Base-by-base conservation (phyloP, 1,140 invertebrate species). In the Liolophura sinensis region DNA sequence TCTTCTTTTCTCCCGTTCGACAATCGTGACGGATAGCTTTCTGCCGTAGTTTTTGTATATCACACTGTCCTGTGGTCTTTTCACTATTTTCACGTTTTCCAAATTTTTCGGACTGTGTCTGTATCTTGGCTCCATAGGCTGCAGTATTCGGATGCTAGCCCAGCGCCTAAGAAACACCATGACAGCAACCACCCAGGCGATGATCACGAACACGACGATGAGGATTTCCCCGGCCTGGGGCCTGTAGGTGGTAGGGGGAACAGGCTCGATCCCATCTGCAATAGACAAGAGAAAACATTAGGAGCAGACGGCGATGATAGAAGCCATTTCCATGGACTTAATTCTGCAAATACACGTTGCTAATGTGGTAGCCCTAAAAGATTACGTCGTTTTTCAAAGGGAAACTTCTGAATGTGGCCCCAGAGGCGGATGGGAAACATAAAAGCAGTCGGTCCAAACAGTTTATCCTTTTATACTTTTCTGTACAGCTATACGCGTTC, bases 21-120 rank as follows among this genome's bases (percentile, higher is more conserved):
- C 68, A 77, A 82, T 79, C 27, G 79, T 81, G 9, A 74, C 65
- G 24, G 75, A 78, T 64, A 81, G 68, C 60, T 81, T 76, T n/a
- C 77, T 52, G 60, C 72, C 77, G 68, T 80, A 80, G 62, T 71
- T 78, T 66, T 80, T 80, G 71, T 81, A 82, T 51, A 82, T 82
- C 27, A 82, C 72, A 68, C 78, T 80, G 60, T 82, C 81, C 55
- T 78, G 78, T 22, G 74, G 64, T 20, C 77, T 64, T 57, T 80
- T 79, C 27, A 81, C 78, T 9, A 81, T 68, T 57, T 73, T 70
- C 20, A 82, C 75, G 22, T 55, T 76, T 22, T 82, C 81, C 25
- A 82, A 61, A 63, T 81, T 81, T 71, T 82, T 82, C 14, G 81
- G 81, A n/a, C 31, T 66, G 70, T 80, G 76, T 62, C 70, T 74